Percentiles rank a stretch among this genome's conserved stretches.
Conservation (phyloP, 1,140 invertebrate genomes). For the Eupristina koningsbergeri region DNA sequence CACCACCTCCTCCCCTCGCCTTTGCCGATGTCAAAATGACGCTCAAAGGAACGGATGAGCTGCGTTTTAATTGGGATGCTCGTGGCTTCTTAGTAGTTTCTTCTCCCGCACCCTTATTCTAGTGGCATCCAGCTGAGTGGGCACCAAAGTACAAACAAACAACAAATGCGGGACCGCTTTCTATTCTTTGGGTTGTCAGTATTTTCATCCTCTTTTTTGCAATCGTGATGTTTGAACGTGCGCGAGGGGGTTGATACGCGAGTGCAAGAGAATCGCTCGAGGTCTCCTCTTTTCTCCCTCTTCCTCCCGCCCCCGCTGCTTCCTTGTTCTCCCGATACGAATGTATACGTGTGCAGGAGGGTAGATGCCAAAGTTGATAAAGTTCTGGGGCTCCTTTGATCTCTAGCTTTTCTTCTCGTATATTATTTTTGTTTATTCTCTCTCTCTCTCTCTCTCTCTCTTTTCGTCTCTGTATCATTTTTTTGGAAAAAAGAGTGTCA, state of each 20-base stretch:
- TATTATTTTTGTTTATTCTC: too few relatives aligned
- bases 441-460: neutral
- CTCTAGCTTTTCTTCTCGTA: neutral
- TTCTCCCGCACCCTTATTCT: neutral
- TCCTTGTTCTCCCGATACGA: neutral
- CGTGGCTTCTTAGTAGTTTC: neutral
- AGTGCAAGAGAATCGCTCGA: neutral
- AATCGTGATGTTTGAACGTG: slow-evolving; percentile 12
- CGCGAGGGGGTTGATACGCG: slow-evolving; percentile 4
- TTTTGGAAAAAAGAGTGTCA: slow-evolving; percentile 12
- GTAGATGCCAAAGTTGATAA: slow-evolving; percentile 34
- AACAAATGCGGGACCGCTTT: neutral
- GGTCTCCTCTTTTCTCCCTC: neutral
- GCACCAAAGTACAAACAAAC: neutral
- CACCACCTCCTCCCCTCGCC: neutral
- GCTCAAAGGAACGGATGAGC: neutral
- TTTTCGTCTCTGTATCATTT: neutral
- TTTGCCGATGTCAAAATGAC: neutral
- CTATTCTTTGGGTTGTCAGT: neutral
- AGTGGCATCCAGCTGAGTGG: neutral
- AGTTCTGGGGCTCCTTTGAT: slow-evolving; percentile 37
- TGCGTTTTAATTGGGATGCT: slow-evolving; percentile 23
- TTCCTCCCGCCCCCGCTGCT: neutral
- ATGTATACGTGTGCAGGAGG: neutral
- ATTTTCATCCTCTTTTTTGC: slow-evolving; percentile 10